Evolutionary conservation across 2,797 vertebrate species (phyloP), one percentile per base, ranked within the genome.

Genomic region (Parambassis ranga): DNA sequence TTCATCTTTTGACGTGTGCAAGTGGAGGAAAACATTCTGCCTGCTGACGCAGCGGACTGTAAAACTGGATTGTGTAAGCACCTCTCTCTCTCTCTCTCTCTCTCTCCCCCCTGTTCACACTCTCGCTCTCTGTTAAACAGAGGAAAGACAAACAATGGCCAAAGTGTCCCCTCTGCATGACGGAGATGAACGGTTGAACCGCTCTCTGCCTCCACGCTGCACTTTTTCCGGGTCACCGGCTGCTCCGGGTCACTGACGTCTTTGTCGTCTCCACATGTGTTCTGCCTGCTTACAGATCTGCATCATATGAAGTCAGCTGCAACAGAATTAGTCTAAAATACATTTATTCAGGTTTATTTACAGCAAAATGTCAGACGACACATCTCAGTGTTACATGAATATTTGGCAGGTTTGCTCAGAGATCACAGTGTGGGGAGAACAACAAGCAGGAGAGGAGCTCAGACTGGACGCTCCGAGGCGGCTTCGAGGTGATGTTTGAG

Each of bases 181-280:
- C 33, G 5, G 26, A 30, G 77, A 38, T 49, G 41, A 64, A 53
- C 55, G 66, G 41, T 10, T 73, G 56, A 81, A 70, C 35, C 37
- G 56, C 46, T 66, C 44, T 62, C 58, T 57, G 50, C 31, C 49
- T 58, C 67, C 35, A 60, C 33, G 41, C 71, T 73, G 82, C 85
- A 78, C 6, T 81, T 86, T 87, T 85, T 91, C 78, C 79, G 75
- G 82, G 68, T 90, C 84, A 84, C 6, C n/a, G 42, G 37, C 6
- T 73, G 32, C 57, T 55, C 4, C 3, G n/a, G 16, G 33, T 28
- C 13, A 13, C 7, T 4, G 10, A 26, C 43, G n/a, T 26, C 39
- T 3, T n/a, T n/a, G n/a, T n/a, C n/a, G n/a, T n/a, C n/a, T 14
- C 38, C 38, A 9, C 7, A 13, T 6, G 19, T 5, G 37, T 13